phyloP scores from a whole-genome alignment of 2,888 invertebrate species.

The Watsonalla cultraria region DNA sequence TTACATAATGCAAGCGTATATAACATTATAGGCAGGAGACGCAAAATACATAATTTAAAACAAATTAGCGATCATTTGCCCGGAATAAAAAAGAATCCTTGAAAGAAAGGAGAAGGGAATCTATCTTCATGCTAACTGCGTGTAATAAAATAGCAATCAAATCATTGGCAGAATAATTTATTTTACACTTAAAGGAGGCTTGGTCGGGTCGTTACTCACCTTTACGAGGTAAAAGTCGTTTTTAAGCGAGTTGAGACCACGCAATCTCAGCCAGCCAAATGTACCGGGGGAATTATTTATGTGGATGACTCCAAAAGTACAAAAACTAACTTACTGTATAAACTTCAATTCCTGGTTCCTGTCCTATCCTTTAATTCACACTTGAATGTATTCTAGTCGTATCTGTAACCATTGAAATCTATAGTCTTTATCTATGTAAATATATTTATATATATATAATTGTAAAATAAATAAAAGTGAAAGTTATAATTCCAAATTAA shows the following conservation, averaged over 20 bases:
- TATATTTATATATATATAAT: no score
- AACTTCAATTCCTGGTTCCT: background rate
- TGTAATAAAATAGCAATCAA: slow-evolving; percentile 43
- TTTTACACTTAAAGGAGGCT: slow-evolving; percentile 40
- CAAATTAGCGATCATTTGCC: no score
- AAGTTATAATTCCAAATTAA: no score
- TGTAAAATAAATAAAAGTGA: no score
- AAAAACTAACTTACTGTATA: slow-evolving; percentile 25
- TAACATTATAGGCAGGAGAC: no score
- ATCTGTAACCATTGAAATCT: no score
- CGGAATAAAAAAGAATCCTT: background rate
- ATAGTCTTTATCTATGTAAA: no score
- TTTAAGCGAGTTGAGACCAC: slow-evolving; percentile 61
- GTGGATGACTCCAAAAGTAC: slow-evolving; percentile 29
- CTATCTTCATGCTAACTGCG: slow-evolving; percentile 1
- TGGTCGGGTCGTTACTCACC: slow-evolving; percentile 50
- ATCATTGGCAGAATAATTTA: slow-evolving; percentile 48
- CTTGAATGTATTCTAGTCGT: no score
- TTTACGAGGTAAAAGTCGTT: slow-evolving; percentile 64
- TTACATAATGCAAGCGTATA: no score
- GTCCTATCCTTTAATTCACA: no score
- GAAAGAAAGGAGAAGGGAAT: background rate
- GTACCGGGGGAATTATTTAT: slow-evolving; percentile 51
- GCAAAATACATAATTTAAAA: no score
- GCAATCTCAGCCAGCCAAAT: slow-evolving; percentile 59